Evolutionary conservation across 2,113 vertebrate species (phyloP).

Genomic region (Sitta europaea): DNA sequence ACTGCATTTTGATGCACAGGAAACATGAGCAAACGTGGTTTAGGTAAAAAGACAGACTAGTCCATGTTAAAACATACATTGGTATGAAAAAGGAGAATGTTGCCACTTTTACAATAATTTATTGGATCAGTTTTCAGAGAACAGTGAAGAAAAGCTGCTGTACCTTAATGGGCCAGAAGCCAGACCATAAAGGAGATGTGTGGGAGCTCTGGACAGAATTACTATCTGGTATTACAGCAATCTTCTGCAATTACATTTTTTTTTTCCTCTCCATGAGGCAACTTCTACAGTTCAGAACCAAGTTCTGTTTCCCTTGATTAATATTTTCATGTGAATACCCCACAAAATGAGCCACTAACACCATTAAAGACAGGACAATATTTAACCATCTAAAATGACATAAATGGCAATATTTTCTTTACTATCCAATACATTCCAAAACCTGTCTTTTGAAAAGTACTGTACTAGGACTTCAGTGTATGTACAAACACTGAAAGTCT

Average conservation of each 20-base stretch:
- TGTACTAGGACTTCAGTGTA: neutral
- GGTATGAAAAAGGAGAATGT: neutral
- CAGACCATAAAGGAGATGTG: neutral
- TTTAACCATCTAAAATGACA: neutral
- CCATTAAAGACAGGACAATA: neutral
- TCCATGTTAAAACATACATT: neutral
- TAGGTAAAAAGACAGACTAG: neutral
- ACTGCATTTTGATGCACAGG: neutral
- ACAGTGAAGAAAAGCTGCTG: neutral
- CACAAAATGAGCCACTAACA: neutral
- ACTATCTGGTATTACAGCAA: neutral
- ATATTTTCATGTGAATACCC: neutral
- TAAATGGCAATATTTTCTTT: neutral
- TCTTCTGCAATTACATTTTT: neutral
- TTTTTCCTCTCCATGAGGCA: neutral
- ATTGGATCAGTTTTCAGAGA: neutral
- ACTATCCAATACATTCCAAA: neutral
- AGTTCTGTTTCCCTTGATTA: neutral
- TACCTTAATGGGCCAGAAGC: neutral
- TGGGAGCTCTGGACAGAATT: neutral
- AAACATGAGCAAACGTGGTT: neutral
- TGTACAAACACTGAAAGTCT: neutral
- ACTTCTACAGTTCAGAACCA: neutral
- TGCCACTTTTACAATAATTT: neutral
- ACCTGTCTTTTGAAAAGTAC: neutral